Evolutionary conservation across 2,888 invertebrate genomes (phyloP), one percentile per base, ranked within the genome.

Genomic region (Drosophila borborema): DNA sequence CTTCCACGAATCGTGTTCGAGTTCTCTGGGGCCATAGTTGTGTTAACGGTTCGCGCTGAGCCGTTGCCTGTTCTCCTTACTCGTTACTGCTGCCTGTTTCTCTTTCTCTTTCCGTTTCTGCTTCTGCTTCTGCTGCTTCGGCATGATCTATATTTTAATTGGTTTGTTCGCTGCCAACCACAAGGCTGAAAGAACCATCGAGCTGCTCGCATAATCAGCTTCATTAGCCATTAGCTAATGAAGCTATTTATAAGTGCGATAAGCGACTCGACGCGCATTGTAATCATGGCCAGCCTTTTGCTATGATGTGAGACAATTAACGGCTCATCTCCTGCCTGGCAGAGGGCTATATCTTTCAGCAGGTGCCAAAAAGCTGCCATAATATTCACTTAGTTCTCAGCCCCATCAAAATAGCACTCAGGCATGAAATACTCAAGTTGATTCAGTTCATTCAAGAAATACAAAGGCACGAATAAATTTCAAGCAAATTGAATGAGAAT

Each of bases 61-160:
- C 56, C 51, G 46, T 40, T 65, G 71, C 46, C 36, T 31, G 14
- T 46, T 54, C 28, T n/a, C 48, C 12, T 34, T 18, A 14, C 18
- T 51, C 18, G 23, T 28, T 18, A 38, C 28, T 23, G 34, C 38
- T 40, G 38, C 16, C n/a, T 23, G 46, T 38, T 14, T 12, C 23
- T n/a, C 20, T 14, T 14, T 38, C 38, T 14, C 16, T n/a, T 20
- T 49, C 23, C 20, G 45, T 14, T 45, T 8, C 14, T 38, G 46
- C 18, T 45, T 8, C 14, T 38, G 46, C 18, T 28, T 23, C n/a
- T n/a, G 38, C 20, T 46, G 43, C 16, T 36, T 45, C 70, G 80
- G 80, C 80, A 86, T 86, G 85, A 86, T 86, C 85, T 85, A 86
- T 86, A 85, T 86, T 86, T 86, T 86, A 86, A 86, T 86, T 86